phyloP scores from a whole-genome alignment of 2,797 vertebrate species.

The Lepilemur septentrionalis region DNA sequence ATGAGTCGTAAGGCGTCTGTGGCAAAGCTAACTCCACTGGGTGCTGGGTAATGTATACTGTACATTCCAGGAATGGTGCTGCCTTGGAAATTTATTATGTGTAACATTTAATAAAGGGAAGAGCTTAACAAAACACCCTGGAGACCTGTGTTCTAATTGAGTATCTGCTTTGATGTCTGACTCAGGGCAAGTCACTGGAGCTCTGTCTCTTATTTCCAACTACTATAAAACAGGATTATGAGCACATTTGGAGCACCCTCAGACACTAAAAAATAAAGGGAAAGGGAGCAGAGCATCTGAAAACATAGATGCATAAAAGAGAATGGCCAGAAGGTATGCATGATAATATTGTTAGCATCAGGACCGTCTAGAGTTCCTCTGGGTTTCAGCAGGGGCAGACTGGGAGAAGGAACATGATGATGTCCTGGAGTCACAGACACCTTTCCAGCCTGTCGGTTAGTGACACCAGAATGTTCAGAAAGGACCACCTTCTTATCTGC shows the following conservation, averaged over 20 bases:
- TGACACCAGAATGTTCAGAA: background rate
- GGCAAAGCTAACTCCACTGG: constrained; percentile 38
- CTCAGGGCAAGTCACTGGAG: constrained; percentile 63
- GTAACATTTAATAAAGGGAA: constrained; percentile 79
- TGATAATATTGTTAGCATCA: background rate
- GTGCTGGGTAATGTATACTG: constrained; percentile 45
- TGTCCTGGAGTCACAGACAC: background rate
- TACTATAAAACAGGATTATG: constrained; percentile 66
- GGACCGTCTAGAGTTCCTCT: background rate
- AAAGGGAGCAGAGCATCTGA: background rate
- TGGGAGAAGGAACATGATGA: background rate
- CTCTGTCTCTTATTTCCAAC: constrained; percentile 69
- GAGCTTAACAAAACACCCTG: constrained; percentile 70
- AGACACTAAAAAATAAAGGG: constrained; percentile 20
- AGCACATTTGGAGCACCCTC: constrained; percentile 48
- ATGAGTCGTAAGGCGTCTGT: constrained; percentile 5
- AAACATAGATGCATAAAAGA: constrained; percentile 36
- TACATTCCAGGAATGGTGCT: constrained; percentile 54
- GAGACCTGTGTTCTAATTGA: constrained; percentile 70
- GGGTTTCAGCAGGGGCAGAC: background rate
- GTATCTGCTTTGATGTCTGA: constrained; percentile 72
- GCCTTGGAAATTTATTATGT: constrained; percentile 77
- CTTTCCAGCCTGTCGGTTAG: background rate
- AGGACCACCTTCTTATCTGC: background rate
- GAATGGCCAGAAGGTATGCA: constrained; percentile 9